Evolutionary conservation across 2,888 invertebrate genomes (phyloP).

Genomic region (Ophion slaviceki): DNA sequence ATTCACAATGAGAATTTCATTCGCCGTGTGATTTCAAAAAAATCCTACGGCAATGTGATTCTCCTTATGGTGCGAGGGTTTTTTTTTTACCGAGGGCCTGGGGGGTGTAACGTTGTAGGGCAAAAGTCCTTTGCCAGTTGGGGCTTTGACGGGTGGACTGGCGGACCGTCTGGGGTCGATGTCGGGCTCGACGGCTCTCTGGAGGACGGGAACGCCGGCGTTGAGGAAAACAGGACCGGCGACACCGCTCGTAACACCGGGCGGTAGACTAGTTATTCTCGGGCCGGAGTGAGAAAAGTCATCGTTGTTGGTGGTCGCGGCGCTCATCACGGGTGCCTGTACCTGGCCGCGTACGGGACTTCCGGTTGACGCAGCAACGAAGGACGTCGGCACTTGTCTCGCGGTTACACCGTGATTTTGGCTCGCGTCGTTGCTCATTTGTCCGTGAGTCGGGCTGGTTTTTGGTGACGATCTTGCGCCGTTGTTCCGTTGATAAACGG

Average conservation of each 20-base stretch:
- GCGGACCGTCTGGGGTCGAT: constrained; percentile 73
- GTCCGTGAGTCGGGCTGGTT: constrained; percentile 77
- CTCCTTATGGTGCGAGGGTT: background rate
- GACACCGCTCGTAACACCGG: constrained; percentile 81
- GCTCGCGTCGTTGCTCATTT: constrained; percentile 68
- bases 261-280: constrained; percentile 81
- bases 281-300: constrained; percentile 76
- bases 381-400: constrained; percentile 70
- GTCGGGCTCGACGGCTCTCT: constrained; percentile 74
- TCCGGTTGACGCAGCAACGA: constrained; percentile 58
- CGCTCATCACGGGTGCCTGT: constrained; percentile 80
- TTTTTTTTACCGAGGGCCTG: constrained; percentile 87
- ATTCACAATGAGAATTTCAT: background rate
- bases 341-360: constrained; percentile 81
- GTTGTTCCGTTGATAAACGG: constrained; percentile 81
- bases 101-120: constrained; percentile 96
- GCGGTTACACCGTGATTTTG: constrained; percentile 72
- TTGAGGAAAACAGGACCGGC: constrained; percentile 80
- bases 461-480: constrained; percentile 84
- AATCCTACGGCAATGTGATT: background rate
- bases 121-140: constrained; percentile 88
- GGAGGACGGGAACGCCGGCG: constrained; percentile 79
- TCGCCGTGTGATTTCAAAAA: background rate
- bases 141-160: constrained; percentile 78
- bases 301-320: constrained; percentile 72